These are phyloP conservation scores for Centroberyx gerrardi DNA, from an alignment of 2,797 vertebrate species.

Conservation along the genomic window DNA sequence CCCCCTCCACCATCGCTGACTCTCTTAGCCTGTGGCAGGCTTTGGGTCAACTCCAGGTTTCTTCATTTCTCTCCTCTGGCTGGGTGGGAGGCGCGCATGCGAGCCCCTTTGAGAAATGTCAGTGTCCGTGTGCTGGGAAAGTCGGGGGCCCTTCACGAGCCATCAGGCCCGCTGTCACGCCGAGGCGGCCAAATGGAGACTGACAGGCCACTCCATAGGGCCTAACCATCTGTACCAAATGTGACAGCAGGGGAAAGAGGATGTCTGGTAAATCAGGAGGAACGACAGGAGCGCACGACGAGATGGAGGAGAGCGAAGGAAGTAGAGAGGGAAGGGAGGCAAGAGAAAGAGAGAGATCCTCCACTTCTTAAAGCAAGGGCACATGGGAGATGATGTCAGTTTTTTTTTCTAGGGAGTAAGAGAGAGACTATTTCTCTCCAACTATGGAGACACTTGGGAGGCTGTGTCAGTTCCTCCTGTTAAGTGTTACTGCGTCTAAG, in stretches of 20 bases:
- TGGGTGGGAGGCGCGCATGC: constrained; percentile 78
- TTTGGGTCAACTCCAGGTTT: constrained; percentile 83
- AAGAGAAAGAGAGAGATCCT: constrained; percentile 50
- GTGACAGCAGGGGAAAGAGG: constrained; percentile 89
- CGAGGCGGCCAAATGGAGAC: constrained; percentile 85
- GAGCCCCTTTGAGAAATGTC: constrained; percentile 90
- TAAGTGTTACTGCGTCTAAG: constrained; percentile 30
- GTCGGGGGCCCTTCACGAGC: constrained; percentile 86
- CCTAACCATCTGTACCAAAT: constrained; percentile 94
- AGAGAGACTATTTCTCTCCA: constrained; percentile 18
- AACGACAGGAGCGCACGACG: constrained; percentile 69
- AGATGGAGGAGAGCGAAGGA: constrained; percentile 67
- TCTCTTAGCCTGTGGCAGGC: constrained; percentile 81
- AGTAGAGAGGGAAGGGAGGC: constrained; percentile 52
- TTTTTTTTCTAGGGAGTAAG: constrained; percentile 28
- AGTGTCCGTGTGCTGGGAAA: constrained; percentile 87
- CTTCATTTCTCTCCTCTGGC: constrained; percentile 80
- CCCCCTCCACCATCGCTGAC: constrained; percentile 24
- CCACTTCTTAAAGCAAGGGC: constrained; percentile 39
- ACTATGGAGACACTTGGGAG: constrained; percentile 41
- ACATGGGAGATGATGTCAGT: constrained; percentile 61
- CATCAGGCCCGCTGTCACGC: constrained; percentile 90
- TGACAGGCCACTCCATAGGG: constrained; percentile 91
- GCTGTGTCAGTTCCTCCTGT: constrained; percentile 52
- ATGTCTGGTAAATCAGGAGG: constrained; percentile 82